phyloP scores from a whole-genome alignment of 2,113 vertebrate species.

The Butorides virescens region DNA sequence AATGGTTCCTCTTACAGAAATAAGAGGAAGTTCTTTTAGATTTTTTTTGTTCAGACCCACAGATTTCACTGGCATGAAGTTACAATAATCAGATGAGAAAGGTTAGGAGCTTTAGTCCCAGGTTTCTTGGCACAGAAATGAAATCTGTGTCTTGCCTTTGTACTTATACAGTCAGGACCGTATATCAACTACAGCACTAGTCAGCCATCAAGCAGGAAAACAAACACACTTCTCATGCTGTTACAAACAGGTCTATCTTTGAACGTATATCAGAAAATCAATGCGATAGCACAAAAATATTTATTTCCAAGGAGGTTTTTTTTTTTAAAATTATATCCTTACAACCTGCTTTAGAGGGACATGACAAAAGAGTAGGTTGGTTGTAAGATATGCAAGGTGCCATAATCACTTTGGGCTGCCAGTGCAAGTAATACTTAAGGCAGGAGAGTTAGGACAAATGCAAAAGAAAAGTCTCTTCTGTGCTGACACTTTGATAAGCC shows the following conservation, averaged over 20 bases:
- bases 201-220: slow-evolving; percentile 28
- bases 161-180: not conserved
- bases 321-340: not conserved
- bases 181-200: not conserved
- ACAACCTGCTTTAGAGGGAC: not conserved
- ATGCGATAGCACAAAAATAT: not conserved
- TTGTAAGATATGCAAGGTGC: not conserved
- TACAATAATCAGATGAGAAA: slow-evolving; percentile 56
- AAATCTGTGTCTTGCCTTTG: slow-evolving; percentile 48
- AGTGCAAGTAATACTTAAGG: not conserved
- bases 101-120: slow-evolving; percentile 16
- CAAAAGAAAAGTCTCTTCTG: not conserved
- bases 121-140: slow-evolving; percentile 39
- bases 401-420: not conserved
- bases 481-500: not conserved
- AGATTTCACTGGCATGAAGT: slow-evolving; percentile 34
- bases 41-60: not conserved
- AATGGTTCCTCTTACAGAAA: slow-evolving; percentile 49
- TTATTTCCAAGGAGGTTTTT: not conserved
- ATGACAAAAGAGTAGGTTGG: not conserved
- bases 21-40: slow-evolving; percentile 1
- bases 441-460: not conserved
- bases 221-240: slow-evolving; percentile 8
- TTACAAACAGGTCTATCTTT: not conserved
- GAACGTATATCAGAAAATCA: not conserved